Conservation (phyloP, 2,888 invertebrate species). For the Orthosia gothica region DNA sequence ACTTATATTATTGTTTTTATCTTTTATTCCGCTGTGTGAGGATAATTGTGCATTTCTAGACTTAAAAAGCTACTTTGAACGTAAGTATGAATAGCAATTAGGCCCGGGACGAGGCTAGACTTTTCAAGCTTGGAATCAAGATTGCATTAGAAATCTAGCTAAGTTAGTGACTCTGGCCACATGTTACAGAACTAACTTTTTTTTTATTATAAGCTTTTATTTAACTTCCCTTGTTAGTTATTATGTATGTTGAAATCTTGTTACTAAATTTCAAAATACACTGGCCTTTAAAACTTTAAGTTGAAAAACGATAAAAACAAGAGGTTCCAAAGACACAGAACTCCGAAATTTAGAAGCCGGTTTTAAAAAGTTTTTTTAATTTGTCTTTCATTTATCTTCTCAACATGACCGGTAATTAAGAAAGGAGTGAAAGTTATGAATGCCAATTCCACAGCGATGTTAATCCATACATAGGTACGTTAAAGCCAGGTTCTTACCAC, state of each 20-base stretch:
- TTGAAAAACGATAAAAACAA: too few species aligned
- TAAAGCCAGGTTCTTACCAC: neutral
- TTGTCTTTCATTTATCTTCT: too few species aligned
- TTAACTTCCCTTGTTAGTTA: too few species aligned
- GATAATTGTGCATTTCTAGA: constrained; percentile 20
- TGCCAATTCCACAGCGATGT: neutral
- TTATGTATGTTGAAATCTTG: too few species aligned
- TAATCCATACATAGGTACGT: neutral
- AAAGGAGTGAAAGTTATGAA: neutral
- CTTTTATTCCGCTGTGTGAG: constrained; percentile 24
- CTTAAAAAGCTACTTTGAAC: neutral
- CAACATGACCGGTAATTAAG: too few species aligned
- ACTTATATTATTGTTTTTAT: constrained; percentile 35
- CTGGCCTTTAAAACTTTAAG: too few species aligned
- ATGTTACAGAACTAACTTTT: too few species aligned
- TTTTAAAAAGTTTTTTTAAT: too few species aligned
- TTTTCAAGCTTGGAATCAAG: neutral
- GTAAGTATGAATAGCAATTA: neutral
- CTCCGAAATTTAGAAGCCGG: too few species aligned
- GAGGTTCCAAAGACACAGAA: too few species aligned
- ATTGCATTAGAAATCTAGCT: neutral
- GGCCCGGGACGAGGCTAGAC: neutral
- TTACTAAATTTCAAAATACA: too few species aligned
- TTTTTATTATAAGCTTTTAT: neutral
- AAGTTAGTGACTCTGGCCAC: neutral